Evolutionary conservation across 2,797 vertebrate genomes (phyloP), one percentile per base, ranked within the genome.

Genomic region (Fringilla coelebs): DNA sequence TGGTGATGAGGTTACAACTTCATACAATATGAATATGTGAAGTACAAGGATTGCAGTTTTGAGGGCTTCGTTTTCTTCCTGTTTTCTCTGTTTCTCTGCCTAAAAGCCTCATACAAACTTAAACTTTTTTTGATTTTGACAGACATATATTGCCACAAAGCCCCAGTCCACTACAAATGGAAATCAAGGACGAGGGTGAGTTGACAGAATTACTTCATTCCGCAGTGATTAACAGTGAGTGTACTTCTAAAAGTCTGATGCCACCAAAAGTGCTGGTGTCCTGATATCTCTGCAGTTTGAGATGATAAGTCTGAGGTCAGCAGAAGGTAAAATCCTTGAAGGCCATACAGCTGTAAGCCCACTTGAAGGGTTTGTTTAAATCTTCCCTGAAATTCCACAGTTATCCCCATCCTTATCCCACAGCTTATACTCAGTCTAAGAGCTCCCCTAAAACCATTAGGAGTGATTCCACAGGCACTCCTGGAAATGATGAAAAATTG

Each of bases 321-420:
- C 62, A 90, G 58, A 91, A 94, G 65, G 61, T 54, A 67, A 97
- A 88, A 40, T 65, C 79, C 54, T 85, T 1, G 0, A 84, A 90
- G 58, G 34, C 71, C 71, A n/a, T 17, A 17, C 38, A 72, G 41
- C 58, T 58, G 17, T 40, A 75, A 89, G 52, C 34, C 18, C 55
- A 7, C 79, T 89, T 79, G 54, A 41, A 96, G 80, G 80, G 68
- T 86, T 85, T 97, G 48, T 86, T 97, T 96, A 91, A 85, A 70
- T 87, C 93, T 89, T 93, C 40, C 72, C 73, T 21, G 24, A 93
- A 91, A 97, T 96, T 96, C 96, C 95, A 4, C 62, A 72, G 68
- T 81, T 96, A 96, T 94, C 94, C 15, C 0, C 28, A 46, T 19
- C 89, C 49, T 94, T 88, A 91, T 92, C 79, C 93, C 40, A 66